Base-by-base conservation (phyloP, 2,113 vertebrate genomes). In the Ochotona curzoniae region DNA sequence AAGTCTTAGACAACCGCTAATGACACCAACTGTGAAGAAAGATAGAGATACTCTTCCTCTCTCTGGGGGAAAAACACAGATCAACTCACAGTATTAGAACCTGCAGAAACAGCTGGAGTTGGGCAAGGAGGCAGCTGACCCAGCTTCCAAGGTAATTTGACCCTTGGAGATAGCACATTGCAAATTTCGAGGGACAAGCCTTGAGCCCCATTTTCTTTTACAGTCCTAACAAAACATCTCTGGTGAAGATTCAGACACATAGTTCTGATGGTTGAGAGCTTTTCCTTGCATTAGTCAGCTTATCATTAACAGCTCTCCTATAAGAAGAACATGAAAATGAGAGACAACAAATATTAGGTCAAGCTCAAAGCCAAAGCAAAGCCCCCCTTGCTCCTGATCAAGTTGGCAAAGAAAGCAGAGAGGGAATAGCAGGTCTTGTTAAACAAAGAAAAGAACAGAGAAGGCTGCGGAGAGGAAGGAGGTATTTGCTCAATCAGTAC, bases 401-500 rank as follows among this genome's bases (percentile, higher is more conserved):
- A 93, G 93, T 67, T 82, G 93, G 94, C 84, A 95, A 97, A 97
- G 95, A 97, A 97, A 94, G 90, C 91, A 76, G 30, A 70, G 73
- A 47, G 30, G 93, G 70, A 83, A 79, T 17, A 26, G 51, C 6
- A 51, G 32, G 75, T 75, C 82, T 69, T 49, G 20, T 61, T 82
- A 80, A 94, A 87, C 38, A 60, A 67, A 79, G 80, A 60, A 26
- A 15, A 87, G 84, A 91, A 74, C 12, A 26, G 44, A 35, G 73
- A 60, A 18, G 14, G 74, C n/a, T 44, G 7, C 26, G 67, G 85
- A 67, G 92, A 79, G 96, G 91, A 91, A 97, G 90, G 73, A 96
- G 96, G 96, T 96, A 91, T 98, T 98, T 98, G 98, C 98, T 98
- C 98, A 98, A 98, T 98, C 98, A 97, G 98, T 97, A 98, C 98